phyloP scores from a whole-genome alignment of 2,888 invertebrate genomes.

The Pterostichus madidus region DNA sequence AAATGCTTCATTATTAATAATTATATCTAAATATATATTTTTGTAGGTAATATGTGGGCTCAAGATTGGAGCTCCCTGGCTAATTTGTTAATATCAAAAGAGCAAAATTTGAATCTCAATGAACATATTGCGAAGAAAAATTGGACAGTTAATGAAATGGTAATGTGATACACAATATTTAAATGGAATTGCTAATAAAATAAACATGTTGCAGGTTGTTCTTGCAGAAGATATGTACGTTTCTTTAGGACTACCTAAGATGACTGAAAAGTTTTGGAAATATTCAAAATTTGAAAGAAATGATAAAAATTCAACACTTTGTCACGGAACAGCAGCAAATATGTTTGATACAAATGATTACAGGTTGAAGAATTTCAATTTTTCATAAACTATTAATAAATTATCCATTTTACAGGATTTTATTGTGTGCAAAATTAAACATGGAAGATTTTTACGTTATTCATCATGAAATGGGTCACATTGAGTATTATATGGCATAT shows the following conservation, averaged over 20 bases:
- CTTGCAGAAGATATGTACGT: constrained; percentile 84
- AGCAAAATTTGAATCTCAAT: constrained; percentile 77
- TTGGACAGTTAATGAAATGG: constrained; percentile 82
- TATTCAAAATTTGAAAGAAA: constrained; percentile 79
- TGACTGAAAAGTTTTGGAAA: constrained; percentile 83
- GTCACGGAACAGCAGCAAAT: constrained; percentile 87
- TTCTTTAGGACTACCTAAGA: constrained; percentile 82
- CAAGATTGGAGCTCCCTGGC: constrained; percentile 84
- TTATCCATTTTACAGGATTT: constrained; percentile 76
- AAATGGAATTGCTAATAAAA: not conserved
- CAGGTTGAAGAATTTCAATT: constrained; percentile 77
- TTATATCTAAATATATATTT: constrained; percentile 21
- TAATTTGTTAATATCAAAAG: constrained; percentile 79
- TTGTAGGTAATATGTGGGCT: constrained; percentile 84
- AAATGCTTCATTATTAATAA: constrained; percentile 40
- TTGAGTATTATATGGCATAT: constrained; percentile 87
- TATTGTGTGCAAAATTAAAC: constrained; percentile 82
- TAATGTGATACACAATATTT: constrained; percentile 70
- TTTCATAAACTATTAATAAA: too few species aligned
- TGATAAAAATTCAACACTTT: constrained; percentile 76
- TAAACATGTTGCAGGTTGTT: constrained; percentile 75
- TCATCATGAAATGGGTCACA: constrained; percentile 88
- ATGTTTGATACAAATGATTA: constrained; percentile 84
- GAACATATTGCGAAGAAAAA: constrained; percentile 78
- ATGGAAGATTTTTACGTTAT: constrained; percentile 84